Percentiles rank a stretch among this genome's conserved stretches.
phyloP scores from a whole-genome alignment of 1,140 invertebrate genomes.

The Theocolax elegans region DNA sequence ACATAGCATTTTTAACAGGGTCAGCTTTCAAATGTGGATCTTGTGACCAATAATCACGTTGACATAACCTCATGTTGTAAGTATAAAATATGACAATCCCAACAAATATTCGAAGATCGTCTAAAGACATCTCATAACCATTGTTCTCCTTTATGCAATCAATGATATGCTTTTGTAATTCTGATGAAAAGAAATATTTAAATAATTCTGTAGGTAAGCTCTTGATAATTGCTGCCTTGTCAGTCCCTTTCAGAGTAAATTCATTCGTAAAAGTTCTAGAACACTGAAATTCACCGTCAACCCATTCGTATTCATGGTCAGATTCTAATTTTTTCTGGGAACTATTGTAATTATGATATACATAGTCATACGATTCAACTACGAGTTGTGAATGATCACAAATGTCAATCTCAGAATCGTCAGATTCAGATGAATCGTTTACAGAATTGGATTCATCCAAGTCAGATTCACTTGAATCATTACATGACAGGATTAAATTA shows the following conservation, averaged over 20 bases:
- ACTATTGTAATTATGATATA: background rate
- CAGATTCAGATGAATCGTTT: background rate
- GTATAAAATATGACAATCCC: no score
- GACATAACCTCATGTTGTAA: no score
- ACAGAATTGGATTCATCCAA: no score
- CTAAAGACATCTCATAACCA: no score
- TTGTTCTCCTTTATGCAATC: no score
- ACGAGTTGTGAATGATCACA: background rate
- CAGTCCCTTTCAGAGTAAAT: background rate
- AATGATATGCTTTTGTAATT: background rate
- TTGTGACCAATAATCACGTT: no score
- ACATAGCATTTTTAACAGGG: no score
- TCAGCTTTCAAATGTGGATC: no score
- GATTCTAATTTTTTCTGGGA: no score
- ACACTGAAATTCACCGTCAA: background rate
- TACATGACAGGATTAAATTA: no score
- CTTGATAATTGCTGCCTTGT: background rate
- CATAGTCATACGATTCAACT: background rate
- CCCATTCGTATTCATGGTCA: background rate
- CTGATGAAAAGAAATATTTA: background rate
- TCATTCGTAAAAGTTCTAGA: background rate
- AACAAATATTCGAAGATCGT: no score
- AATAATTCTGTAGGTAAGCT: conserved; percentile 1
- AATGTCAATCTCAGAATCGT: background rate
- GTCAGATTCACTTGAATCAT: no score